Base-by-base conservation (phyloP, 2,797 vertebrate species). In the Gymnodraco acuticeps region DNA sequence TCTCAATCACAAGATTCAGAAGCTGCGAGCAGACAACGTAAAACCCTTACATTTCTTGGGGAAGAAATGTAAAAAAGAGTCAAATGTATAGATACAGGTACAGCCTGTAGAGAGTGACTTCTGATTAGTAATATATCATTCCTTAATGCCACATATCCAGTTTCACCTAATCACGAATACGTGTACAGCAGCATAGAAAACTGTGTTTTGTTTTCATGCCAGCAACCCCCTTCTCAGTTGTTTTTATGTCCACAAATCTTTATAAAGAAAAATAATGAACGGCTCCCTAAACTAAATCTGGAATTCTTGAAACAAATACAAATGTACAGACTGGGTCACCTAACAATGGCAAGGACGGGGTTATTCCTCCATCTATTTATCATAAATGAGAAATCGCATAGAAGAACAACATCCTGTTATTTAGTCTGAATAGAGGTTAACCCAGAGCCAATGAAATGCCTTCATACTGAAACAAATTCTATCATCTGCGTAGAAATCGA, bases 371-470 rank as follows among this genome's bases (percentile, higher is more conserved):
- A 46, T 41, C 10, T 58, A 3, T 66, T 64, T 46, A 33, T 77
- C 19, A 16, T 16, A n/a, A 42, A 60, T 17, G 23, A 52, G 31
- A 11, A 16, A 13, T 70, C 3, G 51, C n/a, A 64, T 12, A 23
- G 16, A 31, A 73, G 14, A 71, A 58, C 47, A 56, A 19, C 71
- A 43, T 68, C 47, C 54, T 66, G 77, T 58, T 3, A 41, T 52
- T 50, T 42, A 3, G 56, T 61, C 58, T 60, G 51, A 77, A 80
- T 3, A 23, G 53, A 70, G 38, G 51, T 51, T 62, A 3, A 46
- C 0, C 5, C 14, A 33, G 50, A 81, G 2, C 84, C 81, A 87
- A 85, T 88, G 64, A 68, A 17, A 78, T 4, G 52, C 52, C 74
- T 70, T 50, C 33, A 3, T 53, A 23, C 60, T 62, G 52, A 62